phyloP scores from a whole-genome alignment of 2,113 vertebrate genomes.

The Rhadina sibilatrix region DNA sequence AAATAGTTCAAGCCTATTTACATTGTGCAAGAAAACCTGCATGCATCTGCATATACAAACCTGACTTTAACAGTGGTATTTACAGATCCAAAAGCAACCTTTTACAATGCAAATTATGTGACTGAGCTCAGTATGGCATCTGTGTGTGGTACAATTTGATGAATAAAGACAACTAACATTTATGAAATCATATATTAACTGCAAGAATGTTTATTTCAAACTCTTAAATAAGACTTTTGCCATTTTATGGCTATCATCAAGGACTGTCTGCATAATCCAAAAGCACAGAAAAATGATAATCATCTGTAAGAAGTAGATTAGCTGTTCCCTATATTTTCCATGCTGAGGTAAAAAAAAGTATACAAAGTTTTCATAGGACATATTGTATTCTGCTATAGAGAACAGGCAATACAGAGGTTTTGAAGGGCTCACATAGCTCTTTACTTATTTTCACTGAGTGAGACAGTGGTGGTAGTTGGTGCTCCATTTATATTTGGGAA shows the following conservation, averaged over 20 bases:
- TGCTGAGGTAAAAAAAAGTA: not conserved
- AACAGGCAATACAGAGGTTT: not conserved
- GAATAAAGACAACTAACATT: not conserved
- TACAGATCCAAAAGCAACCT: not conserved
- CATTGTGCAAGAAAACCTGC: not conserved
- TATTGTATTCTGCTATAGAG: not conserved
- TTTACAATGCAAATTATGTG: not conserved
- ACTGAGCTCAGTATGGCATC: not conserved
- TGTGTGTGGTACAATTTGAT: not conserved
- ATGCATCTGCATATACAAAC: not conserved
- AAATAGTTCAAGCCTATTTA: not conserved
- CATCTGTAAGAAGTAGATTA: not conserved
- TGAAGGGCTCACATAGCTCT: not conserved
- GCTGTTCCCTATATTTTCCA: accelerated
- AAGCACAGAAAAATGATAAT: not conserved
- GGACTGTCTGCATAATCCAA: not conserved
- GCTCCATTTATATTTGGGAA: not conserved
- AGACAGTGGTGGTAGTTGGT: not conserved
- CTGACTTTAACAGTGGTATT: not conserved
- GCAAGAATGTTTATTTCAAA: not conserved
- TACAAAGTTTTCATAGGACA: not conserved
- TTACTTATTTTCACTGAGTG: not conserved
- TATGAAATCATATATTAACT: not conserved
- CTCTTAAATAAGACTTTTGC: not conserved
- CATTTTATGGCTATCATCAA: not conserved